Percentiles rank a stretch among this genome's conserved stretches.
Evolutionary conservation across 1,140 invertebrate species (phyloP).

Genomic region (Popillia japonica): DNA sequence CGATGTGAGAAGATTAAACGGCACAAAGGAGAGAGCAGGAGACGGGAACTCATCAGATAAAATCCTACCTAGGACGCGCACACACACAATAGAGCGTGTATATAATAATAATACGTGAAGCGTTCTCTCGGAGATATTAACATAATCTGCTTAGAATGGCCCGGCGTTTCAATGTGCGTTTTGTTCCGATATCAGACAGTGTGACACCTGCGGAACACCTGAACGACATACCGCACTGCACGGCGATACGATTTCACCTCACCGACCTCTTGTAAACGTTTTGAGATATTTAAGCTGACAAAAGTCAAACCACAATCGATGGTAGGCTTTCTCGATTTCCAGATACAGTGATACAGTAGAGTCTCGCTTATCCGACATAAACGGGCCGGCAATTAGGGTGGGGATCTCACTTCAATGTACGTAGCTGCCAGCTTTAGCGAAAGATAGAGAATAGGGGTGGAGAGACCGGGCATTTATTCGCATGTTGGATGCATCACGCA

Average conservation of each 20-base stretch:
- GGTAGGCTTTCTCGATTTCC: background rate
- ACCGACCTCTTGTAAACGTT: background rate
- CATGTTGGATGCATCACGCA: too few relatives aligned
- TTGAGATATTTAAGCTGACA: background rate
- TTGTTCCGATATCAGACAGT: constrained; percentile 4
- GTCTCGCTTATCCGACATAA: too few relatives aligned
- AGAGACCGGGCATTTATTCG: too few relatives aligned
- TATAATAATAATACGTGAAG: too few relatives aligned
- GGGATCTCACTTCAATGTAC: too few relatives aligned
- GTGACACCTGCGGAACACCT: constrained; percentile 23
- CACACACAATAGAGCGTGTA: background rate
- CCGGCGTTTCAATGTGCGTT: background rate
- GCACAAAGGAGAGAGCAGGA: background rate
- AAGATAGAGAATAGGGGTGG: too few relatives aligned
- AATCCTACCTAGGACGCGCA: background rate
- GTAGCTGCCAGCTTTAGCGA: too few relatives aligned
- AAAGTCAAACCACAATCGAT: too few relatives aligned
- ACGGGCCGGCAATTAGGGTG: too few relatives aligned
- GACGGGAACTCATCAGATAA: background rate
- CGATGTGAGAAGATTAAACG: background rate
- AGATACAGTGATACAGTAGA: too few relatives aligned
- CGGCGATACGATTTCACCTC: background rate
- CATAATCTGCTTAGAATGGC: background rate
- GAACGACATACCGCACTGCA: background rate
- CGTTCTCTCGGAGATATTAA: background rate